Conservation (phyloP, 1,140 invertebrate genomes). For the Chymomyza costata region DNA sequence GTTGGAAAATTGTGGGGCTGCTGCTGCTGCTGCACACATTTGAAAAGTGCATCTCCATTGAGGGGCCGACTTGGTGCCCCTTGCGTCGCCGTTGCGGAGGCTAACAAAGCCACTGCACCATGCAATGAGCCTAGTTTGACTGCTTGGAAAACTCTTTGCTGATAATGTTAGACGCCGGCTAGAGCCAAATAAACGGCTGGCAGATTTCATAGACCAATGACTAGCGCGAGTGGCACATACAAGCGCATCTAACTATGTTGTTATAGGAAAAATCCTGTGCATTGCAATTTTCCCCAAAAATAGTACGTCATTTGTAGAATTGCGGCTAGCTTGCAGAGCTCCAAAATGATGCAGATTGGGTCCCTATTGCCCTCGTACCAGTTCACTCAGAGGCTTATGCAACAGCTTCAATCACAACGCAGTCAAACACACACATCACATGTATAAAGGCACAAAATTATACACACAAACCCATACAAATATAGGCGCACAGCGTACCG, state of each 20-base stretch:
- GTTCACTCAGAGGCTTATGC: background rate
- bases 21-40: slow-evolving; percentile 43
- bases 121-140: slow-evolving; percentile 53
- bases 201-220: slow-evolving; percentile 43
- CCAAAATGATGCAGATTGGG: too few species aligned
- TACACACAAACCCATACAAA: too few species aligned
- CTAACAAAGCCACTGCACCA: too few species aligned
- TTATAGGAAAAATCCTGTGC: background rate
- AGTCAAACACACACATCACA: slow-evolving; percentile 11
- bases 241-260: slow-evolving; percentile 16
- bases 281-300: background rate
- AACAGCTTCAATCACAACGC: background rate
- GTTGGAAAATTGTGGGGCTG: slow-evolving; percentile 52
- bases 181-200: too few species aligned
- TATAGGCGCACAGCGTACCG: slow-evolving; percentile 44
- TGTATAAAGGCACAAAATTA: background rate
- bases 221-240: slow-evolving; percentile 10
- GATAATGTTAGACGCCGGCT: slow-evolving; percentile 43
- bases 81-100: too few species aligned
- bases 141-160: slow-evolving; percentile 67
- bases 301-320: too few species aligned
- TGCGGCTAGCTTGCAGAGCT: too few species aligned
- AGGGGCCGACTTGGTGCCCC: slow-evolving; percentile 14
- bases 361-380: background rate
- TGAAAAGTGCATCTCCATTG: slow-evolving; percentile 63